These are phyloP conservation scores for Lepisosteus osseus DNA, from an alignment of 2,113 vertebrate genomes.

Conservation along the genomic window DNA sequence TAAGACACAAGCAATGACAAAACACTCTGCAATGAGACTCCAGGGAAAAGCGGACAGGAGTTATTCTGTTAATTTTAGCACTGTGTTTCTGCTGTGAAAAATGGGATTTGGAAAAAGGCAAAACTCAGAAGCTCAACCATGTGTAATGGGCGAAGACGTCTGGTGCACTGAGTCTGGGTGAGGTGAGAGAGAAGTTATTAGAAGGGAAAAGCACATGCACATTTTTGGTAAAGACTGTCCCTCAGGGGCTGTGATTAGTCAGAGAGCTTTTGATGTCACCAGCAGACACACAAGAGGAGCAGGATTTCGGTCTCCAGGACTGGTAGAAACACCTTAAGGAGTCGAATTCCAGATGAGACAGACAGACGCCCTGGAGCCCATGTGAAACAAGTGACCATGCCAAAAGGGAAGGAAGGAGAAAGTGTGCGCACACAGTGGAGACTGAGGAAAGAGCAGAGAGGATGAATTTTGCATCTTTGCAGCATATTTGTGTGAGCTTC, in stretches of 20 bases:
- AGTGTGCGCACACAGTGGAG: slow-evolving; percentile 10
- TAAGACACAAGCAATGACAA: no score
- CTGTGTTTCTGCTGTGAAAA: no score
- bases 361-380: slow-evolving; percentile 3
- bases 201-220: neutral
- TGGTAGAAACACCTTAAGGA: neutral
- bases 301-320: neutral
- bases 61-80: no score
- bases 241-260: neutral
- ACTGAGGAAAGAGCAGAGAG: neutral
- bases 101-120: no score
- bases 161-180: neutral
- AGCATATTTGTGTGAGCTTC: no score
- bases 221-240: neutral
- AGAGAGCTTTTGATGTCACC: neutral
- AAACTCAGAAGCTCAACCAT: neutral
- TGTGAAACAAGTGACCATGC: slow-evolving; percentile 10
- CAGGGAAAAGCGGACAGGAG: no score
- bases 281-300: neutral
- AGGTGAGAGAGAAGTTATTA: neutral
- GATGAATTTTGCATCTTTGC: no score
- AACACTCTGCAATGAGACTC: no score
- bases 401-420: neutral
- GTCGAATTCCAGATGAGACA: neutral
- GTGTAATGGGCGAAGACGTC: neutral